A percentile compares a stretch with the other conserved stretches of the same genome.
phyloP scores from a whole-genome alignment of 2,888 invertebrate species.

The Dynastes grantii region DNA sequence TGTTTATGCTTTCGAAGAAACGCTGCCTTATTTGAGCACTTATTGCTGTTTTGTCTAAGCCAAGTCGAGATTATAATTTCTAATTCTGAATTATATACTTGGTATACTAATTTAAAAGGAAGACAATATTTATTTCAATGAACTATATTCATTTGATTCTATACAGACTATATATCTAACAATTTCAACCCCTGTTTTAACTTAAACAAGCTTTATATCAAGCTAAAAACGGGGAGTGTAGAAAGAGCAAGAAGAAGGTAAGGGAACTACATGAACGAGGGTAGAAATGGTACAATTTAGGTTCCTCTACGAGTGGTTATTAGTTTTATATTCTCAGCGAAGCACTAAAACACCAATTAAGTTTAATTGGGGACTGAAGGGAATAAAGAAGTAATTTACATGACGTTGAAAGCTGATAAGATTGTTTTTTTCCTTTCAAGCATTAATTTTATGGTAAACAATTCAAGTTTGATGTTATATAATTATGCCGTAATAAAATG shows the following conservation, averaged over 20 bases:
- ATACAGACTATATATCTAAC: too few relatives aligned
- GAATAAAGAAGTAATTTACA: slow-evolving; percentile 45
- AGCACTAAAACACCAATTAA: slow-evolving; percentile 45
- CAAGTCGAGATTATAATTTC: too few relatives aligned
- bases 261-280: slow-evolving; percentile 29
- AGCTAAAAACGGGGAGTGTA: background rate
- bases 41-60: slow-evolving; percentile 33
- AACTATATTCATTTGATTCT: too few relatives aligned
- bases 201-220: background rate
- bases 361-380: slow-evolving; percentile 40
- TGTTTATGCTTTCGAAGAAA: slow-evolving; percentile 37
- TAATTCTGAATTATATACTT: background rate
- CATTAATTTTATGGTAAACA: slow-evolving; percentile 32
- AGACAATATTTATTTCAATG: too few relatives aligned
- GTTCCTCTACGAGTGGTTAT: slow-evolving; percentile 27
- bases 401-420: slow-evolving; percentile 38
- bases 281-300: slow-evolving; percentile 41
- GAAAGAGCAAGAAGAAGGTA: slow-evolving; percentile 17
- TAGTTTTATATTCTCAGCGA: slow-evolving; percentile 42
- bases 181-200: too few relatives aligned
- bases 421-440: slow-evolving; percentile 20
- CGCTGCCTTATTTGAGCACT: slow-evolving; percentile 32
- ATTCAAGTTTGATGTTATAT: slow-evolving; percentile 6
- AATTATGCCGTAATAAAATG: background rate
- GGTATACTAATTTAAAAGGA: too few relatives aligned